Percentiles rank a stretch among this genome's conserved stretches.
These are phyloP conservation scores for Cirrhinus molitorella DNA, from an alignment of 2,797 vertebrate genomes.

Conservation along the genomic window DNA sequence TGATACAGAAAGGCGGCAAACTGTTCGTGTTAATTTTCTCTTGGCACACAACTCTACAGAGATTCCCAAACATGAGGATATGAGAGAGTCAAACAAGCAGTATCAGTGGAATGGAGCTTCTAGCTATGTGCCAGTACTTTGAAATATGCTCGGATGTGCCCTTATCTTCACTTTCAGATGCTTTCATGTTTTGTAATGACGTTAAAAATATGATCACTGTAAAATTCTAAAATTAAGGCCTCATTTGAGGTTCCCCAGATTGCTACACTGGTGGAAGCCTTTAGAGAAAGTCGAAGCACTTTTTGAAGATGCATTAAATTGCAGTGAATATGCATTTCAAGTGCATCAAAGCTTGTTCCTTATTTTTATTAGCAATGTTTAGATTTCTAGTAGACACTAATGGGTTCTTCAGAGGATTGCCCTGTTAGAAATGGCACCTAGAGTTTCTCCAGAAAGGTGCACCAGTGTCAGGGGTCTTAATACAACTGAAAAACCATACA, in stretches of 20 bases:
- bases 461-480: background rate
- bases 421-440: background rate
- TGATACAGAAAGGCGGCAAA: constrained; percentile 24
- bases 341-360: background rate
- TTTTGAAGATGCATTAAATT: background rate
- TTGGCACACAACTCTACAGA: constrained; percentile 20
- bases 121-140: background rate
- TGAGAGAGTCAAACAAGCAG: constrained; percentile 22
- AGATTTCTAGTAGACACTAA: constrained; percentile 15
- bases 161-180: background rate
- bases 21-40: constrained; percentile 42
- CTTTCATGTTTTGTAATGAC: background rate
- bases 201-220: background rate
- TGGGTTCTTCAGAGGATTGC: background rate
- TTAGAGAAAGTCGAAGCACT: background rate
- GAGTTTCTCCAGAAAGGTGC: background rate
- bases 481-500: background rate
- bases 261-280: background rate
- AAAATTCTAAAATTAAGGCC: background rate
- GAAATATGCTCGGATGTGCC: background rate
- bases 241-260: background rate
- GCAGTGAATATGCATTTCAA: background rate
- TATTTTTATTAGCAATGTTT: background rate
- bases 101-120: background rate
- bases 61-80: constrained; percentile 25